phyloP scores from a whole-genome alignment of 2,113 vertebrate genomes.

The Mormoops blainvillei region DNA sequence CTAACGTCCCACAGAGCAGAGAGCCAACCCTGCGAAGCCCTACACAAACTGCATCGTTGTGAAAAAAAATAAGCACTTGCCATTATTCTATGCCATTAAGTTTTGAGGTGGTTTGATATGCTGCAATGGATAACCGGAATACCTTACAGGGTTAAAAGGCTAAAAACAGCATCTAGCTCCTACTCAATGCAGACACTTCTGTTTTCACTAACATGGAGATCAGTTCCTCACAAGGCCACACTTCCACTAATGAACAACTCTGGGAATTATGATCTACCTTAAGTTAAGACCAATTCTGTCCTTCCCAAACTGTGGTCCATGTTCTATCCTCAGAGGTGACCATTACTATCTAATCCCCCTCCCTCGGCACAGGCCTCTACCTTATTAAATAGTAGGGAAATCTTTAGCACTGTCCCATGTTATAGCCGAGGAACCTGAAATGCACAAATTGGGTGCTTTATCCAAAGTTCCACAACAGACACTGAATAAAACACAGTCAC shows the following conservation, averaged over 20 bases:
- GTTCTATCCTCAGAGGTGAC: not conserved
- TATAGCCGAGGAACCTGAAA: not conserved
- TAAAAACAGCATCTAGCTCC: conserved; percentile 20
- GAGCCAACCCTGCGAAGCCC: not conserved
- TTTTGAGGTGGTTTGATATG: not conserved
- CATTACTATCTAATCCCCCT: not conserved
- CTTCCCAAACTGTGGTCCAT: not conserved
- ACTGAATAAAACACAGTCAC: conserved; percentile 20
- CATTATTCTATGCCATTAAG: conserved; percentile 4
- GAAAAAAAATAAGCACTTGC: conserved; percentile 30
- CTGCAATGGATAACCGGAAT: not conserved
- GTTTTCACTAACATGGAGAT: not conserved
- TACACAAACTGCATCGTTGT: not conserved
- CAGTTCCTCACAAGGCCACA: conserved; percentile 7
- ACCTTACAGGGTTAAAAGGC: not conserved
- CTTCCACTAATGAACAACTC: not conserved
- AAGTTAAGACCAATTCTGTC: not conserved
- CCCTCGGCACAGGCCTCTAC: not conserved
- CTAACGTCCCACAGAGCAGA: not conserved
- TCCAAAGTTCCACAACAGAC: not conserved
- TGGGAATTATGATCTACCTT: not conserved
- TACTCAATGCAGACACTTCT: not conserved
- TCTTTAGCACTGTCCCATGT: conserved; percentile 7
- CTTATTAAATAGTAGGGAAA: conserved; percentile 22
- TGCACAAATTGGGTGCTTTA: conserved; percentile 4